phyloP scores from a whole-genome alignment of 2,113 vertebrate species.

The Tautogolabrus adspersus region DNA sequence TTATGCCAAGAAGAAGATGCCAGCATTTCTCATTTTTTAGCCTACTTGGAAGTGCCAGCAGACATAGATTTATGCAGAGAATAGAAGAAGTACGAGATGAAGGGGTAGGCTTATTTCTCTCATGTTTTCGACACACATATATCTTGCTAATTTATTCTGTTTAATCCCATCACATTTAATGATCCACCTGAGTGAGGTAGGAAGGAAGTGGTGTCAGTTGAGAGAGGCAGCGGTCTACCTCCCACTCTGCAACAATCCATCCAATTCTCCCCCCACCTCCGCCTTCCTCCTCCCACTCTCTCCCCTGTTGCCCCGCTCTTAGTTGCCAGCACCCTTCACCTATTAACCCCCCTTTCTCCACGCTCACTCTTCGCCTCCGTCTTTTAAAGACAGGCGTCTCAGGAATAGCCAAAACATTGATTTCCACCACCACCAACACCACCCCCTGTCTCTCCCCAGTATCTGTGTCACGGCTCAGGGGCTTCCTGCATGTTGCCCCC shows the following conservation, averaged over 20 bases:
- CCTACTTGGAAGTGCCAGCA: constrained; percentile 63
- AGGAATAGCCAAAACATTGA: constrained; percentile 88
- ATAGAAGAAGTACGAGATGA: constrained; percentile 48
- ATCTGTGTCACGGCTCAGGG: constrained; percentile 71
- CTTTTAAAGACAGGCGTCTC: constrained; percentile 86
- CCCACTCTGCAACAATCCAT: constrained; percentile 29
- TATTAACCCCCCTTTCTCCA: constrained; percentile 60
- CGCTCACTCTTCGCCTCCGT: constrained; percentile 62
- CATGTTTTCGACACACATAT: constrained; percentile 12
- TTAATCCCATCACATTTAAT: constrained; percentile 44
- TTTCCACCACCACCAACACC: constrained; percentile 78
- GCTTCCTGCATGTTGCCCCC: constrained; percentile 63
- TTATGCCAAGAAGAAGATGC: constrained; percentile 71
- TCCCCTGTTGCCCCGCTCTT: constrained; percentile 37
- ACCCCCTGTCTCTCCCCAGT: not conserved
- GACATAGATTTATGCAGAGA: constrained; percentile 57
- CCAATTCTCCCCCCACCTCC: constrained; percentile 23
- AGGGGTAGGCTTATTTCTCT: constrained; percentile 46
- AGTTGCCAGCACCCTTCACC: constrained; percentile 59
- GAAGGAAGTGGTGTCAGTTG: constrained; percentile 62
- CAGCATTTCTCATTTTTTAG: constrained; percentile 73
- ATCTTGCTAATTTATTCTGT: constrained; percentile 46
- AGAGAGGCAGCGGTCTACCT: constrained; percentile 48
- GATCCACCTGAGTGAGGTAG: constrained; percentile 45
- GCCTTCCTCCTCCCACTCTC: constrained; percentile 34